Base-by-base conservation (phyloP, 30 jellyfish, hydroid and myxozoan genomes). In the Hydractinia echinata region DNA sequence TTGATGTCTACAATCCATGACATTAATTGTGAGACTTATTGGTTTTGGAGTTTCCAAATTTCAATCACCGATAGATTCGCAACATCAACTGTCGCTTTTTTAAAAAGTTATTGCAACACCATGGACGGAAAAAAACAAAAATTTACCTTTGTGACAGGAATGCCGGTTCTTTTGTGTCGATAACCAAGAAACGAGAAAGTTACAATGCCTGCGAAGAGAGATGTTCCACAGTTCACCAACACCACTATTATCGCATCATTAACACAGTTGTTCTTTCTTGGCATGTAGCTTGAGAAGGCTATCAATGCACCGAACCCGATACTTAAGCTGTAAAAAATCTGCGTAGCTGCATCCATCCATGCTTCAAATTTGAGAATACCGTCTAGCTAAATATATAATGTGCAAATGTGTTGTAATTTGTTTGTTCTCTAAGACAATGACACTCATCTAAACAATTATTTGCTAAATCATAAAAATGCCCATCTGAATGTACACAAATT, bases 261-360 rank as follows among this genome's bases (percentile, higher is more conserved):
- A 50, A 55, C 82, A 88, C 96, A 91, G 55, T 91, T 91, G 83
- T 91, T 91, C 83, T 87, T 91, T 58, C 96, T 76, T 21, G 97
- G 97, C 97, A 91, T 91, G 89, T 91, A 91, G 79, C 97, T 91
- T 16, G 97, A 81, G 67, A 91, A 91, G 8, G 97, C 97, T 50
- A 91, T 91, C 89, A 91, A 84, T 60, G 97, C 97, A 76, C 97
- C 97, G 67, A 91, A 91, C 1, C 97, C 97, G 69, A 91, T 78
- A 69, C 97, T 91, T 7, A 91, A 77, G 77, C 97, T 91, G 88
- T 91, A 91, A 79, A 91, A 91, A 90, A 91, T 91, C 72, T 91
- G 97, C 13, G 97, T 91, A 51, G 97, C 97, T 3, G 97, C 97
- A 60, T 91, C 97, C 97, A 91, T 91, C 97, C 97, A 91, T 1